Evolutionary conservation across 1,140 invertebrate genomes (phyloP).

Genomic region (Matsumurasca onukii): DNA sequence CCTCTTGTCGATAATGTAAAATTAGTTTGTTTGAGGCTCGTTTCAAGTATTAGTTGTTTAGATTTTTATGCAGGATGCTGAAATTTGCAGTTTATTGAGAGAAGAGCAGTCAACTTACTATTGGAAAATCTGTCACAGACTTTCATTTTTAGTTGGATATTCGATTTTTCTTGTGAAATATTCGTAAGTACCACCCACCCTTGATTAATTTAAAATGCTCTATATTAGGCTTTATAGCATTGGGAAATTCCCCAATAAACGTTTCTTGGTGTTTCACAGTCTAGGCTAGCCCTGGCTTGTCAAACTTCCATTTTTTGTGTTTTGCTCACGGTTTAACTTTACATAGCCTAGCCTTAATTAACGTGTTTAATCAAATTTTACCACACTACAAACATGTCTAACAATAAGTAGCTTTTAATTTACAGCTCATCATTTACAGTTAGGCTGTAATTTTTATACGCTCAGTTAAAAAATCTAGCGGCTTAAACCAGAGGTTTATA

Average conservation of each 20-base stretch:
- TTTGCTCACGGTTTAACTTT: background rate
- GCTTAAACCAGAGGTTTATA: too few species aligned
- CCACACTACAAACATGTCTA: too few species aligned
- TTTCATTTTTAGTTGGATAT: background rate
- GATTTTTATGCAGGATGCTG: conserved; percentile 19
- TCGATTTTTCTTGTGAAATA: conserved; percentile 16
- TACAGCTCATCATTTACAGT: too few species aligned
- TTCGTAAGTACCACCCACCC: background rate
- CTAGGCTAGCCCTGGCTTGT: background rate
- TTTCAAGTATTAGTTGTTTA: too few species aligned
- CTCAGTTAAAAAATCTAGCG: too few species aligned
- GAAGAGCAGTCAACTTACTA: background rate
- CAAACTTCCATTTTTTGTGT: background rate
- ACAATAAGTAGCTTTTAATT: too few species aligned
- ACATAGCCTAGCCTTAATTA: background rate
- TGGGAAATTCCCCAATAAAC: background rate
- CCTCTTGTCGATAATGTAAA: too few species aligned
- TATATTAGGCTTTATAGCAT: background rate
- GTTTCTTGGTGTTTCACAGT: background rate
- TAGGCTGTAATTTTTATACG: too few species aligned
- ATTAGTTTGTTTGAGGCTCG: too few species aligned
- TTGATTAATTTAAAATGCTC: background rate
- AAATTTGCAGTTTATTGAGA: background rate
- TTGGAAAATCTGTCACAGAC: background rate
- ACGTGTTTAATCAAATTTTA: background rate